phyloP scores from a whole-genome alignment of 2,888 invertebrate species.

The Hydraecia micacea region DNA sequence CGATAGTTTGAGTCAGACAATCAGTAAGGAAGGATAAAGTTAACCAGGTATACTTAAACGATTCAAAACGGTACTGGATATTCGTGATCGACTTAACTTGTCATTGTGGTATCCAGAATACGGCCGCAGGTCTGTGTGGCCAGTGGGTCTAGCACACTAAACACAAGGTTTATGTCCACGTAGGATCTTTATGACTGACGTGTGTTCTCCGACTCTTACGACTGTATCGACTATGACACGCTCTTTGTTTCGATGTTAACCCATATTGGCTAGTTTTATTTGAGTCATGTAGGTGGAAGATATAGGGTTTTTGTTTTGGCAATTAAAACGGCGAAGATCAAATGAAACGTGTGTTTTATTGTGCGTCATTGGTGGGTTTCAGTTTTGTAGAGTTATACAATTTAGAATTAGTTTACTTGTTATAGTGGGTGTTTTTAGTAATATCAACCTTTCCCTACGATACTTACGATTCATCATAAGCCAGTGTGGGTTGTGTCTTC shows the following conservation, averaged over 20 bases:
- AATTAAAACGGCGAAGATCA: slow-evolving; percentile 47
- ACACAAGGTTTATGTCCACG: slow-evolving; percentile 42
- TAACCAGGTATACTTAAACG: not conserved
- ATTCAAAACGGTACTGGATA: not conserved
- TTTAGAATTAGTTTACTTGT: too few species aligned
- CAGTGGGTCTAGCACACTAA: slow-evolving; percentile 42
- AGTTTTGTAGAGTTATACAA: not conserved
- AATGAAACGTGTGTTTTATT: slow-evolving; percentile 15
- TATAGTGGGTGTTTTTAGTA: not conserved
- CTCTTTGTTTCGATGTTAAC: slow-evolving; percentile 61
- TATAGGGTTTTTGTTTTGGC: slow-evolving; percentile 17
- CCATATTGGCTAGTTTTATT: slow-evolving; percentile 50
- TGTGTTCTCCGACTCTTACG: slow-evolving; percentile 43
- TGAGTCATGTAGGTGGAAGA: slow-evolving; percentile 43
- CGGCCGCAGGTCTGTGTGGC: slow-evolving; percentile 38
- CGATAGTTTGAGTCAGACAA: not conserved
- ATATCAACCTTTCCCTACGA: not conserved
- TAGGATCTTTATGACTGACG: slow-evolving; percentile 42
- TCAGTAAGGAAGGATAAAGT: not conserved
- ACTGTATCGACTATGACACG: slow-evolving; percentile 29
- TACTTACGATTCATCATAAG: not conserved
- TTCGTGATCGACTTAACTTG: not conserved
- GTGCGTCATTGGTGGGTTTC: not conserved
- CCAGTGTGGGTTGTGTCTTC: not conserved
- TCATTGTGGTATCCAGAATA: slow-evolving; percentile 32